phyloP scores from a whole-genome alignment of 2,797 vertebrate genomes.

The Saxicola maurus region DNA sequence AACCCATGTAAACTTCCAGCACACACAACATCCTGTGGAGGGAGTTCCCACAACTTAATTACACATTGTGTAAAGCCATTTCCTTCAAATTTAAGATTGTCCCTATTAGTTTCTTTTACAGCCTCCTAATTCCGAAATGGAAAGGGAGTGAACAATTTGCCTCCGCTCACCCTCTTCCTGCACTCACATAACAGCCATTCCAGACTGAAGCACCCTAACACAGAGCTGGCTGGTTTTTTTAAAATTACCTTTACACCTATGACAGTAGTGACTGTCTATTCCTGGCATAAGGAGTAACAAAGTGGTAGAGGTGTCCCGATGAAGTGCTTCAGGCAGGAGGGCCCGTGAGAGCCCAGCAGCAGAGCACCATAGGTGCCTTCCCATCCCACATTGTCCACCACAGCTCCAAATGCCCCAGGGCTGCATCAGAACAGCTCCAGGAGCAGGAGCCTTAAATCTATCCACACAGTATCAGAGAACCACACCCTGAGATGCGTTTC shows the following conservation, averaged over 20 bases:
- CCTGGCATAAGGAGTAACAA: not conserved
- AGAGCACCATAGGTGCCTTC: rapidly evolving
- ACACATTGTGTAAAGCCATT: slow-evolving; percentile 51
- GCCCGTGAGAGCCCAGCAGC: not conserved
- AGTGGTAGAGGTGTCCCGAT: not conserved
- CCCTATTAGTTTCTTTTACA: not conserved
- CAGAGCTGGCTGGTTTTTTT: rapidly evolving
- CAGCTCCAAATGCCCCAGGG: not conserved
- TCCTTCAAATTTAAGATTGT: slow-evolving; percentile 26
- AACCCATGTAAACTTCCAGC: slow-evolving; percentile 27
- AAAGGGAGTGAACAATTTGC: not conserved
- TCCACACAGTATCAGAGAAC: not conserved
- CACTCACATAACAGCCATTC: not conserved
- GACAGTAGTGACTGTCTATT: not conserved
- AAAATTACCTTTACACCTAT: not conserved
- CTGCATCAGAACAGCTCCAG: not conserved
- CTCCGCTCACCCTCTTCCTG: not conserved
- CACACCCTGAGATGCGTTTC: not conserved
- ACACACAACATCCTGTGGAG: slow-evolving; percentile 23
- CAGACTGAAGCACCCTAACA: not conserved
- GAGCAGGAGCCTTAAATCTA: not conserved
- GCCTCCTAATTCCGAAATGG: not conserved
- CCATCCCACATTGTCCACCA: not conserved
- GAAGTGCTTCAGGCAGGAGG: not conserved
- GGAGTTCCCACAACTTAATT: slow-evolving; percentile 52